Evolutionary conservation across 2,888 invertebrate genomes (phyloP), one percentile per base, ranked within the genome.

Genomic region (Blera fallax): DNA sequence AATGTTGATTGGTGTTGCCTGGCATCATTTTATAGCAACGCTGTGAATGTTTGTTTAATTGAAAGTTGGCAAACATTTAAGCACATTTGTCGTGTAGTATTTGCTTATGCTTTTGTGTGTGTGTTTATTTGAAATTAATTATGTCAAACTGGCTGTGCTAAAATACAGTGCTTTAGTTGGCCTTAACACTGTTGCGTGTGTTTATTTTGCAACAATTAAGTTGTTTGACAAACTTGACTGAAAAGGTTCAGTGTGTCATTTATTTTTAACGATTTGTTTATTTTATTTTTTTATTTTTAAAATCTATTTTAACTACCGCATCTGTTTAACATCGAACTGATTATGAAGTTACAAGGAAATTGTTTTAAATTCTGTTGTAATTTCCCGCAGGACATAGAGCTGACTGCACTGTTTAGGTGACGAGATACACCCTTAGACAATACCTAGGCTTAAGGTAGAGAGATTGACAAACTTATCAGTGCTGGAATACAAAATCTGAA

Each of bases 21-120:
- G 32, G 8, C 64, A 45, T 24, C 32, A 7, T 64, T 64, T 64
- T 64, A 64, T 64, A 64, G n/a, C 3, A 32, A 7, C 7, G 43
- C 11, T 10, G 1, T 10, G 45, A 0, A 5, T 64, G 32, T 64
- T 48, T 64, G 32, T 48, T 64, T 40, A 40, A 40, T 40, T 40
- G 14, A 40, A 40, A 14, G 14, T 40, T 40, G 40, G 6, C 40
- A 40, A 3, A 14, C 40, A 14, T 6, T 40, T 40, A 5, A 14
- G 14, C 1, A 40, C 40, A 40, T 3, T 40, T 40, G 40, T 14
- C 14, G 14, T 6, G 14, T 6, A 5, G 40, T 40, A 14, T 40
- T 40, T 40, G 40, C 14, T 14, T 14, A 6, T 40, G 5, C 5
- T 14, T 14, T 40, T 40, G 14, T 24, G 24, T 24, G 2, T 24